Conservation (phyloP, 2,113 vertebrate genomes). For the Rhinolophus sinicus region DNA sequence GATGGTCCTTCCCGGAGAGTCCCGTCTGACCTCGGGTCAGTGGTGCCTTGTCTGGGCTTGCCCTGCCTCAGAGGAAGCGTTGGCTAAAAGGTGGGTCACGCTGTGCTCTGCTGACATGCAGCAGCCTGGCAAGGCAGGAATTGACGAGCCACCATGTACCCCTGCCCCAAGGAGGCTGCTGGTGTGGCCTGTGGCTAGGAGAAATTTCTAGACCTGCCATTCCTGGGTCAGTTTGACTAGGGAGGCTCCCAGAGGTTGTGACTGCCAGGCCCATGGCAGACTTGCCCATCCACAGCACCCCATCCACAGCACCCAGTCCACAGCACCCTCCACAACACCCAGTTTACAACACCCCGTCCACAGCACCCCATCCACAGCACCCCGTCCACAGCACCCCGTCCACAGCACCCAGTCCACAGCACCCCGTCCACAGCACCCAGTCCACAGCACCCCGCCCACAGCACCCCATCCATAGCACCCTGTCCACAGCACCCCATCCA, state of each 20-base stretch:
- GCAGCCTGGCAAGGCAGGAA: not conserved
- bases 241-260: not conserved
- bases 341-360: too few species aligned
- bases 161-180: not conserved
- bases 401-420: too few species aligned
- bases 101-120: constrained; percentile 43
- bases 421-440: too few species aligned
- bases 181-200: not conserved
- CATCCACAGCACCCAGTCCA: too few species aligned
- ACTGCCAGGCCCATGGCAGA: not conserved
- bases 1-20: not conserved
- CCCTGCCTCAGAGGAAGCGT: not conserved
- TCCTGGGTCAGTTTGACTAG: not conserved
- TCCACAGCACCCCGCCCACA: too few species aligned
- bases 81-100: constrained; percentile 45
- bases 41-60: constrained; percentile 38
- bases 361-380: too few species aligned
- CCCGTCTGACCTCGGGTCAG: not conserved
- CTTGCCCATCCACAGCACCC: too few species aligned
- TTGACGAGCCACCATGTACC: not conserved
- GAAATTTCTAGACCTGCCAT: not conserved
- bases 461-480: too few species aligned
- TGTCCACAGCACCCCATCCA: too few species aligned
- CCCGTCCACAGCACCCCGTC: too few species aligned
- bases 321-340: too few species aligned